Evolutionary conservation across 1,140 invertebrate genomes (phyloP).

Genomic region (Ganaspis sp.): DNA sequence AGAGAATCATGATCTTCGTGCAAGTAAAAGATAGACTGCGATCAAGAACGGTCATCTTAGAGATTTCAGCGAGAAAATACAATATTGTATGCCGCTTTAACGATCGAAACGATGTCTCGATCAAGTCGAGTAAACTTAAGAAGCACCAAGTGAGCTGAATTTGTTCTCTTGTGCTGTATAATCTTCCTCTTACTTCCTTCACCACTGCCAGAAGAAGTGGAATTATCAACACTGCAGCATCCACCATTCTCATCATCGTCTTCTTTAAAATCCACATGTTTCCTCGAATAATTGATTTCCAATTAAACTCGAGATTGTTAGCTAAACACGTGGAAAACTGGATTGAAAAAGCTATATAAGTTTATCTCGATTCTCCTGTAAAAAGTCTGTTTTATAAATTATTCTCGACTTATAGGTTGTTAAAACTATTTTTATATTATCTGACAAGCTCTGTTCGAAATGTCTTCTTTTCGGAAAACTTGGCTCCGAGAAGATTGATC

Average conservation of each 20-base stretch:
- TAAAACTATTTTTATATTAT: no score
- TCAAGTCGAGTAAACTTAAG: conserved; percentile 20
- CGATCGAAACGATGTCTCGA: conserved; percentile 28
- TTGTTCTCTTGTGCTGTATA: conserved; percentile 23
- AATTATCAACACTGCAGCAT: background rate
- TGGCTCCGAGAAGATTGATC: no score
- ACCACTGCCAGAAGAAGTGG: conserved; percentile 5
- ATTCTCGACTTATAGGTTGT: no score
- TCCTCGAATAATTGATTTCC: conserved; percentile 5
- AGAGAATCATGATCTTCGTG: conserved; percentile 35
- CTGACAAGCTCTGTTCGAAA: no score
- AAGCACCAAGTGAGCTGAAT: conserved; percentile 16
- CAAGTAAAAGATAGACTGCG: background rate
- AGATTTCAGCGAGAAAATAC: conserved; percentile 28
- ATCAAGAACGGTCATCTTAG: conserved; percentile 2
- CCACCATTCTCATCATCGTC: background rate
- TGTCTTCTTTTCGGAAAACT: no score
- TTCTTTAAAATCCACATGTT: conserved; percentile 12
- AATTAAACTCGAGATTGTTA: conserved; percentile 10
- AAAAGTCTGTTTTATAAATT: no score
- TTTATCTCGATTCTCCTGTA: no score
- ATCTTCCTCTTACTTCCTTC: conserved; percentile 7
- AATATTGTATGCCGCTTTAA: conserved; percentile 21
- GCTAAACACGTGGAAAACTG: no score
- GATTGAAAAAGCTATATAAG: no score